Base-by-base conservation (phyloP, 2,797 vertebrate species). In the Syngnathus rostellatus region DNA sequence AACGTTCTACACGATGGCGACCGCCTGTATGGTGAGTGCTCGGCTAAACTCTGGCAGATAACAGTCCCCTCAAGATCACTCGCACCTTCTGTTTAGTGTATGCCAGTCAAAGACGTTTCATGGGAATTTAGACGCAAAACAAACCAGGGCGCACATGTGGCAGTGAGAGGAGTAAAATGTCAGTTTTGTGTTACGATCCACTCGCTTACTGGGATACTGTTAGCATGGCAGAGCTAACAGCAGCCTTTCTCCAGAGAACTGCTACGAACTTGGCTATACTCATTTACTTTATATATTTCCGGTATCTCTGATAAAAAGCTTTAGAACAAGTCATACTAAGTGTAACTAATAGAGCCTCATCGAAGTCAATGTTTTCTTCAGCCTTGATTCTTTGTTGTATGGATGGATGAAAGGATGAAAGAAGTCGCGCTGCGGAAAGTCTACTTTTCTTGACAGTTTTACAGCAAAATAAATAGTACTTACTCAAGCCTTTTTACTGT, bases 1-100 rank as follows among this genome's bases (percentile, higher is more conserved):
- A 88, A 81, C 84, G 71, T 88, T 67, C 64, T 87, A 81, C 91
- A 97, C 96, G 91, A 97, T 98, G 96, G 96, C 96, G 95, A 89
- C 94, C 77, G 94, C 93, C 79, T 88, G 95, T 84, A 87, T 93
- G 94, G 96, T 98, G 91, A 96, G 95, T 93, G 69, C 53, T 1
- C 5, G n/a, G 11, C 1, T 5, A 3, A 45, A 62, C 21, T 17
- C 21, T 8, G 5, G 1, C 17, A 19, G 2, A 12, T 41, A 14
- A 53, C 16, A 45, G 3, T 4, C 5, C 1, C 12, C 6, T 31
- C 21, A 8, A 1, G 6, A 12, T 62, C 3, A 14, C 23, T 21
- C 2, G 6, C 59, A 16, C 3, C 11, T 14, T 40, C 1, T 40
- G 31, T 8, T 46, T 1, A 25, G 12, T 45, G 23, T n/a, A 8